These are phyloP conservation scores for Cyclargus thomasi DNA, from an alignment of 1,140 invertebrate genomes.

Conservation along the genomic window DNA sequence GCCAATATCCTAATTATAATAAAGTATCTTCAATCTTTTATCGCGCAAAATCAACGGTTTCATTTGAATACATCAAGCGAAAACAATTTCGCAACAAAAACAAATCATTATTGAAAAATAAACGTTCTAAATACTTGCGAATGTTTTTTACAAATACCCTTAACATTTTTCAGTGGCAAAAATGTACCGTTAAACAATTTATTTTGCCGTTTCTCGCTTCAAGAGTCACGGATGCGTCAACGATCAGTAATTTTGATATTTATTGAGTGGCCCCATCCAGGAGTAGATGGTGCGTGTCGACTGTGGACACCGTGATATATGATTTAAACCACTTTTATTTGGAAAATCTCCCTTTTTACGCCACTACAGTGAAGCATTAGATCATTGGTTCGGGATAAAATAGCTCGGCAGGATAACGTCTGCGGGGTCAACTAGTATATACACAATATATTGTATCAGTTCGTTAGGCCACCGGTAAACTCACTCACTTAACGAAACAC, in stretches of 20 bases:
- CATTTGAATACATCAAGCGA: too few relatives aligned
- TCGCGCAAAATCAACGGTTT: too few relatives aligned
- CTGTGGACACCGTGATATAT: neutral
- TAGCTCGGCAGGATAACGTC: too few relatives aligned
- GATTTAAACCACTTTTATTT: neutral
- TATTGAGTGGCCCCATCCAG: neutral
- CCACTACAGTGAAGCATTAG: neutral
- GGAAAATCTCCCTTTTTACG: neutral
- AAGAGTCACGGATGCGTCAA: neutral
- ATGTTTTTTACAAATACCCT: neutral
- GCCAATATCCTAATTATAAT: too few relatives aligned
- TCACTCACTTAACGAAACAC: too few relatives aligned
- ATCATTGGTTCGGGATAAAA: too few relatives aligned
- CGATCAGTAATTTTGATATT: neutral
- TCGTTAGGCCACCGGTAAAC: too few relatives aligned
- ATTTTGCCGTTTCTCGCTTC: neutral
- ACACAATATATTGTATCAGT: too few relatives aligned
- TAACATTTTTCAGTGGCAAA: neutral
- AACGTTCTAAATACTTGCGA: neutral
- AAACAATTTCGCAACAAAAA: neutral
- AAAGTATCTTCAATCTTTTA: too few relatives aligned
- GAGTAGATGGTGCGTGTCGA: neutral
- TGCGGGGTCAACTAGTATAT: too few relatives aligned
- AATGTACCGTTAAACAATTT: neutral
- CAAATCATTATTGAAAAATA: neutral